These are phyloP conservation scores for Siphamia tubifer DNA, from an alignment of 2,113 vertebrate genomes.

Conservation along the genomic window DNA sequence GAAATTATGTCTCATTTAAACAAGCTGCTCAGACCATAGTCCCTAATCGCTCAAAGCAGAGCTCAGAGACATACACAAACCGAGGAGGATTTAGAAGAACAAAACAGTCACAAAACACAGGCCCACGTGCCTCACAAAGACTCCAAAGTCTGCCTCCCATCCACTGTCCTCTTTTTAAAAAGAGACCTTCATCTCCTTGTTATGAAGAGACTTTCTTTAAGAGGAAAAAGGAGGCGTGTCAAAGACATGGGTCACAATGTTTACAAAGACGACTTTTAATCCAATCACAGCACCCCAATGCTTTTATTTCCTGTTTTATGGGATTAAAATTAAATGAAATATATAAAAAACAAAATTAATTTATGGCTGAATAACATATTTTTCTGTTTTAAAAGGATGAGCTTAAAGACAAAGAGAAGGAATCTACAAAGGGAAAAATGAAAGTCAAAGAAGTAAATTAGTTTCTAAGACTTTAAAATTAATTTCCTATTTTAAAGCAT, in stretches of 20 bases:
- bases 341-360: slow-evolving; percentile 79
- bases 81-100: slow-evolving; percentile 76
- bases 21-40: slow-evolving; percentile 53
- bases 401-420: slow-evolving; percentile 54
- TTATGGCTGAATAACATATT: slow-evolving; percentile 67
- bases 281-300: slow-evolving; percentile 72
- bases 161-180: slow-evolving; percentile 65
- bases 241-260: slow-evolving; percentile 80
- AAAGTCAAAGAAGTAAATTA: slow-evolving; percentile 59
- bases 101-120: slow-evolving; percentile 72
- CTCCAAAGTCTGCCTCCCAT: slow-evolving; percentile 72
- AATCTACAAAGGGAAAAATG: slow-evolving; percentile 71
- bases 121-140: slow-evolving; percentile 71
- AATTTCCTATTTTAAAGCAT: slow-evolving; percentile 54
- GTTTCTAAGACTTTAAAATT: slow-evolving; percentile 51
- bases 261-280: slow-evolving; percentile 80
- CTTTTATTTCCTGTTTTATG: slow-evolving; percentile 78
- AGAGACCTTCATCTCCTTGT: slow-evolving; percentile 75
- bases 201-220: slow-evolving; percentile 73
- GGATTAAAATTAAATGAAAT: slow-evolving; percentile 80
- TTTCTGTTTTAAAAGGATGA: slow-evolving; percentile 61
- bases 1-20: slow-evolving; percentile 62
- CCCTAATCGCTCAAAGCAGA: slow-evolving; percentile 77
- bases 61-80: slow-evolving; percentile 69
- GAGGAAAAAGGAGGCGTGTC: slow-evolving; percentile 66